phyloP scores from a whole-genome alignment of 1,140 invertebrate species.

The Conopomorpha cramerella region DNA sequence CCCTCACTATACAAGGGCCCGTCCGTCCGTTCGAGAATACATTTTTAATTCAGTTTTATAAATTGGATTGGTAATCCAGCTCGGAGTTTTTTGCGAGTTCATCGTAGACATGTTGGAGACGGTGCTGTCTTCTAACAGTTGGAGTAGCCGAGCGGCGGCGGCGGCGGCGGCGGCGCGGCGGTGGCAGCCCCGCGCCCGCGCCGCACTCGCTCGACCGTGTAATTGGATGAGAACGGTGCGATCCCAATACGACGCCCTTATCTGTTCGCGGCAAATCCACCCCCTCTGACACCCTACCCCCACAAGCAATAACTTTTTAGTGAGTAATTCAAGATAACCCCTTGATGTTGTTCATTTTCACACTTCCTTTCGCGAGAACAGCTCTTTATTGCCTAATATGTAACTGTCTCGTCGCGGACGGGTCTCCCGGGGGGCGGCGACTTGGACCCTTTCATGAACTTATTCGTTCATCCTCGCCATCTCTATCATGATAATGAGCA shows the following conservation, averaged over 20 bases:
- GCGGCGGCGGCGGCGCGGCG: too few species aligned
- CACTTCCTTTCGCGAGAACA: conserved; percentile 60
- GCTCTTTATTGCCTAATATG: conserved; percentile 60
- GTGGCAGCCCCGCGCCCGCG: conserved; percentile 24
- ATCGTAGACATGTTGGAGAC: too few species aligned
- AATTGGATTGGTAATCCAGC: too few species aligned
- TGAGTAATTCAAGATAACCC: conserved; percentile 61
- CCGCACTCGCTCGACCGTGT: conserved; percentile 53
- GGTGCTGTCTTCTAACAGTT: too few species aligned
- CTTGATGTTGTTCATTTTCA: conserved; percentile 61
- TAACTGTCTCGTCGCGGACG: conserved; percentile 52
- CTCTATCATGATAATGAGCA: conserved; percentile 54
- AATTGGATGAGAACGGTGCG: conserved; percentile 60
- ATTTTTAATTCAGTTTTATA: too few species aligned
- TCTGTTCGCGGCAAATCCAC: conserved; percentile 54
- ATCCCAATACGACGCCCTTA: conserved; percentile 57
- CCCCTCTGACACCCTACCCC: conserved; percentile 19
- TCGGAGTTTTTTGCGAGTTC: too few species aligned
- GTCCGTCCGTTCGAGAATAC: too few species aligned
- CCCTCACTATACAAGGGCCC: too few species aligned
- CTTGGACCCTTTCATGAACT: conserved; percentile 54
- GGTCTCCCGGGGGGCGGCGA: conserved; percentile 43
- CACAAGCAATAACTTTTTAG: conserved; percentile 54
- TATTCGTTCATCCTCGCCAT: conserved; percentile 49
- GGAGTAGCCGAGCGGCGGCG: too few species aligned